These are phyloP conservation scores for Drosophila paramelanica DNA, from an alignment of 2,888 invertebrate species.

Conservation along the genomic window DNA sequence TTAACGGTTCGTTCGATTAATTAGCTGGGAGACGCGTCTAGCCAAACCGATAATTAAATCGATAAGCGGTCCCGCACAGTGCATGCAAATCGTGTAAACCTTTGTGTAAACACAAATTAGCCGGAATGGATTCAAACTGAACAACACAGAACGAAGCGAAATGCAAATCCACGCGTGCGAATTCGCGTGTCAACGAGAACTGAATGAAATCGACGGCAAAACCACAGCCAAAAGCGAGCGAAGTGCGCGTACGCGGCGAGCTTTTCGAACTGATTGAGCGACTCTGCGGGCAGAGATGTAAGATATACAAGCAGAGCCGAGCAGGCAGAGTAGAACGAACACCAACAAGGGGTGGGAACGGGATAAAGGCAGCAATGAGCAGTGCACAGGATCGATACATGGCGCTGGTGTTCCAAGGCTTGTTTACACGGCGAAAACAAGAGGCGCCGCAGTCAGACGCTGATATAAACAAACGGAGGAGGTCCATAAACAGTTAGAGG, in stretches of 20 bases:
- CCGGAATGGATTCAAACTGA: conserved; percentile 10
- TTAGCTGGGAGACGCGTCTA: conserved; percentile 5
- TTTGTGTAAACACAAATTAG: conserved; percentile 23
- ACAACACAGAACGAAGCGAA: conserved; percentile 17
- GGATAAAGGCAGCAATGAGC: background rate
- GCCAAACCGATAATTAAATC: conserved; percentile 30
- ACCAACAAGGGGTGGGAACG: background rate
- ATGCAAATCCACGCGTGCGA: conserved; percentile 59
- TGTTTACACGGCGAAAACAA: conserved; percentile 68
- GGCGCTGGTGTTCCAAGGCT: conserved; percentile 39
- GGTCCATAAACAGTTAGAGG: conserved; percentile 28
- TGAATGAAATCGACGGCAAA: conserved; percentile 57
- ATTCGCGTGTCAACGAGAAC: conserved; percentile 77
- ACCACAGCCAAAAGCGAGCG: conserved; percentile 9
- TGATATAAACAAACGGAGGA: conserved; percentile 32
- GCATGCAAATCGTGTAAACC: conserved; percentile 33
- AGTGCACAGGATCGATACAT: conserved; percentile 47
- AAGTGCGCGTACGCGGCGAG: conserved; percentile 31
- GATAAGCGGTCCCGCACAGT: conserved; percentile 36
- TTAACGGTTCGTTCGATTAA: conserved; percentile 29
- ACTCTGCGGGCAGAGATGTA: conserved; percentile 12
- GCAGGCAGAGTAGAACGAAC: too few relatives aligned
- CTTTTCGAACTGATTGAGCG: conserved; percentile 33
- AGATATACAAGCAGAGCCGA: conserved; percentile 24
- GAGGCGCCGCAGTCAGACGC: conserved; percentile 25